Percentiles rank a stretch among this genome's conserved stretches.
Conservation (phyloP, 1,140 invertebrate genomes). For the Orchesella cincta region DNA sequence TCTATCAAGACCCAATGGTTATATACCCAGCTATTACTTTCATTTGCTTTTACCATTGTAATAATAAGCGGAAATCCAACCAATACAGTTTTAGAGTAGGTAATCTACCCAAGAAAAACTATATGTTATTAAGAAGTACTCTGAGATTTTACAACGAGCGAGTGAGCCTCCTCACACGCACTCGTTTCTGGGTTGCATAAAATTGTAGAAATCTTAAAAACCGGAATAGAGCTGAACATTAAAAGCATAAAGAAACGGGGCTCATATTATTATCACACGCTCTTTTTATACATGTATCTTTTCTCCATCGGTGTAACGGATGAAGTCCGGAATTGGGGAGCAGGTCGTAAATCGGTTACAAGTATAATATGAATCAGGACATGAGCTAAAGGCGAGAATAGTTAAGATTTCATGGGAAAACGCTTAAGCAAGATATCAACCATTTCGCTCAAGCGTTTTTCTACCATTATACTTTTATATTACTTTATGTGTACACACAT, state of each 20-base stretch:
- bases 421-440: slow-evolving; percentile 3
- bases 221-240: too few species aligned
- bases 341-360: slow-evolving; percentile 50
- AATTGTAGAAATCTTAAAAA: too few species aligned
- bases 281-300: not conserved
- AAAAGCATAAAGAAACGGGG: too few species aligned
- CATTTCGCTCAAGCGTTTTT: not conserved
- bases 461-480: not conserved
- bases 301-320: slow-evolving; percentile 21
- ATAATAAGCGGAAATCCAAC: too few species aligned
- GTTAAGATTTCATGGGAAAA: slow-evolving; percentile 48
- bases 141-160: too few species aligned
- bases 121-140: too few species aligned
- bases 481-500: not conserved
- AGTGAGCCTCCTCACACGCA: too few species aligned
- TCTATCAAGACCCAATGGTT: not conserved
- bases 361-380: slow-evolving; percentile 44
- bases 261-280: not conserved
- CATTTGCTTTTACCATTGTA: too few species aligned
- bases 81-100: too few species aligned
- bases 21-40: too few species aligned
- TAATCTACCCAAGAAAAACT: too few species aligned
- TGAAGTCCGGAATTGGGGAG: slow-evolving; percentile 31
- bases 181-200: too few species aligned
- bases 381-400: slow-evolving; percentile 48